Evolutionary conservation across 30 jellyfish, hydroid and myxozoan genomes (phyloP).

Genomic region (Thelohanellus kitauei): DNA sequence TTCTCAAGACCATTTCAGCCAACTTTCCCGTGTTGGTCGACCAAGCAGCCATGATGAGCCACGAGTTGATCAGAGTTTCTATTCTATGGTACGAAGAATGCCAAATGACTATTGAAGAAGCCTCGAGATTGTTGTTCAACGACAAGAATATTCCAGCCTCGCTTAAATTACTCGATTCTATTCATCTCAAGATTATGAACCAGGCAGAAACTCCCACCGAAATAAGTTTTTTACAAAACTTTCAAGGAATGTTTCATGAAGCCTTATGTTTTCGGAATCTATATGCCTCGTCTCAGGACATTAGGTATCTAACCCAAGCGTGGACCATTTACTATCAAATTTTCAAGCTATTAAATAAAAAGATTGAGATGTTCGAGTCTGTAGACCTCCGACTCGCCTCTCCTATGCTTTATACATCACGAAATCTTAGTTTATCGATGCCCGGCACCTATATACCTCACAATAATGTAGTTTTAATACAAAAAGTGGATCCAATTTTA

Average conservation of each 20-base stretch:
- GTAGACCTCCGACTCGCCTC: conserved; percentile 53
- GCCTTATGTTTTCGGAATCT: no score
- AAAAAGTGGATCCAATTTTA: conserved; percentile 33
- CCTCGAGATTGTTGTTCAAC: conserved; percentile 42
- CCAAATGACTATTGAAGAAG: conserved; percentile 75
- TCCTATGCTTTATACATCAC: conserved; percentile 38
- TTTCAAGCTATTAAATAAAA: conserved; percentile 8
- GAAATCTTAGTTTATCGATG: conserved; percentile 60
- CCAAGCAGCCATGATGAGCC: conserved; percentile 72
- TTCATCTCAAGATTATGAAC: conserved; percentile 60
- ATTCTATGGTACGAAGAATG: conserved; percentile 75
- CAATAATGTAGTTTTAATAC: conserved; percentile 43
- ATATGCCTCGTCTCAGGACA: background rate
- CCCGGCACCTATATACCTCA: conserved; percentile 94
- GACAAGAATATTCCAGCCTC: conserved; percentile 52
- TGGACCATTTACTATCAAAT: conserved; percentile 75
- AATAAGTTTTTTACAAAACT: conserved; percentile 26
- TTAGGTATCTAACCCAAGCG: conserved; percentile 52
- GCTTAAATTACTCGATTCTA: conserved; percentile 50
- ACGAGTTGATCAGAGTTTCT: conserved; percentile 71
- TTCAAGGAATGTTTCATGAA: no score
- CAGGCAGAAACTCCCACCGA: conserved; percentile 71
- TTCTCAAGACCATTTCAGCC: conserved; percentile 38
- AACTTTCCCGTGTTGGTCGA: conserved; percentile 58
- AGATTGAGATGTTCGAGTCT: conserved; percentile 23